Percentiles rank a stretch among this genome's conserved stretches.
phyloP scores from a whole-genome alignment of 2,888 invertebrate species.

The Elysia crispata region DNA sequence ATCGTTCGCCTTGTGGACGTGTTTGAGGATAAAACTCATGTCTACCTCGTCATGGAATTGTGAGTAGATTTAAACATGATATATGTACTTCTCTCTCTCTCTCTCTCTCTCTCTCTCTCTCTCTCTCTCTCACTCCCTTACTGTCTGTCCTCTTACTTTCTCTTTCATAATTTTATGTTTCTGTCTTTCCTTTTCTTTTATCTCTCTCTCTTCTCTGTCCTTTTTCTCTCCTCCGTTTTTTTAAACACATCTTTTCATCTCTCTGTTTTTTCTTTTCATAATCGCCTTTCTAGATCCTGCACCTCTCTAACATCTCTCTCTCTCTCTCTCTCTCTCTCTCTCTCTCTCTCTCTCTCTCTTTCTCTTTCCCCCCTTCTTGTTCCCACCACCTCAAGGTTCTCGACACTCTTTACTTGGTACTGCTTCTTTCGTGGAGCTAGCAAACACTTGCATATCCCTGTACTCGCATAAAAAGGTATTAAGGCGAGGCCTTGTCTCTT shows the following conservation, averaged over 20 bases:
- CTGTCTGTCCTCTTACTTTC: no score
- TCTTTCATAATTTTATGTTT: background rate
- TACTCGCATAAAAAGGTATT: no score
- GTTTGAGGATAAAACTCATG: slow-evolving; percentile 97
- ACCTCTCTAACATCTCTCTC: background rate
- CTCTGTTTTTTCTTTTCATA: slow-evolving; percentile 60
- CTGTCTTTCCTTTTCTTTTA: background rate
- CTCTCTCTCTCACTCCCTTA: no score
- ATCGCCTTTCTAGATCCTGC: background rate
- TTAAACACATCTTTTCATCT: slow-evolving; percentile 97
- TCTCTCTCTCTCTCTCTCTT: background rate
- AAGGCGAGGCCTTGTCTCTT: no score
- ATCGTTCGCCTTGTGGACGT: slow-evolving; percentile 98
- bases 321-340: background rate
- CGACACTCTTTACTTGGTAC: no score
- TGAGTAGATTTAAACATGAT: slow-evolving; percentile 60
- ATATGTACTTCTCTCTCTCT: background rate
- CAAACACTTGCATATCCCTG: no score
- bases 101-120: background rate
- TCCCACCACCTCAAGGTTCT: no score
- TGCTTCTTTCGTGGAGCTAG: no score
- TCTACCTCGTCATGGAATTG: slow-evolving; percentile 92
- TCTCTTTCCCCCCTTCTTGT: background rate
- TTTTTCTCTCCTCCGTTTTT: no score
- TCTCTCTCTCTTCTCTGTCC: no score